These are phyloP conservation scores for Eilema depressum DNA, from an alignment of 2,888 invertebrate species.

Conservation along the genomic window DNA sequence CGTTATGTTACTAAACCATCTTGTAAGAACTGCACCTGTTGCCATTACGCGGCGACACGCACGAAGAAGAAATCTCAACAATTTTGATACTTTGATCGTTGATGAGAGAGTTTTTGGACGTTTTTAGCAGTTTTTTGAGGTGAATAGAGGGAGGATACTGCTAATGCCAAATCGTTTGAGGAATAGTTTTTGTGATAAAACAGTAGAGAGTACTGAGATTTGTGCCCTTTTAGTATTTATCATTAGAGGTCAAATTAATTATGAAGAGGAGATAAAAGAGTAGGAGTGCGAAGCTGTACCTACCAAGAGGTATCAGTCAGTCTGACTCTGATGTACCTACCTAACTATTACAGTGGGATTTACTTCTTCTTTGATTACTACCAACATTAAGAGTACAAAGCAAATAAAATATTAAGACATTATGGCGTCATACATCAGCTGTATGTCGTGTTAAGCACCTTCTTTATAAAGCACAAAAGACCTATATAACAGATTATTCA, in stretches of 20 bases:
- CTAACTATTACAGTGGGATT: no score
- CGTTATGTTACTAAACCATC: conserved; percentile 45
- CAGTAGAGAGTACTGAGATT: no score
- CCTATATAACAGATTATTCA: conserved; percentile 43
- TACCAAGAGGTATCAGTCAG: no score
- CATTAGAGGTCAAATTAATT: no score
- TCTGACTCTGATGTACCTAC: no score
- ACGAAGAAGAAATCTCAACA: conserved; percentile 37
- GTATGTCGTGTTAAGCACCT: conserved; percentile 16
- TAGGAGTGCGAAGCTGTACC: no score
- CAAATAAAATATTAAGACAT: background rate
- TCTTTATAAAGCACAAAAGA: conserved; percentile 32
- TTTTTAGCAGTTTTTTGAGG: conserved; percentile 3
- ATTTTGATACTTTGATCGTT: conserved; percentile 7
- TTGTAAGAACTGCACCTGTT: conserved; percentile 46
- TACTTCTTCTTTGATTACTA: no score
- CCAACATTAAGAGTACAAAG: no score
- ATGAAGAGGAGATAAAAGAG: no score
- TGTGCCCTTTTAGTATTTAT: no score
- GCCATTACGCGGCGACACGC: conserved; percentile 50
- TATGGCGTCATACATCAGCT: background rate
- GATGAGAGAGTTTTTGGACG: conserved; percentile 10
- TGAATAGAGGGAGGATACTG: no score
- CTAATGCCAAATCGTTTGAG: background rate
- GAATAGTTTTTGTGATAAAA: background rate